Evolutionary conservation across 2,888 invertebrate genomes (phyloP), one percentile per base, ranked within the genome.

Genomic region (Pachydiplax longipennis): DNA sequence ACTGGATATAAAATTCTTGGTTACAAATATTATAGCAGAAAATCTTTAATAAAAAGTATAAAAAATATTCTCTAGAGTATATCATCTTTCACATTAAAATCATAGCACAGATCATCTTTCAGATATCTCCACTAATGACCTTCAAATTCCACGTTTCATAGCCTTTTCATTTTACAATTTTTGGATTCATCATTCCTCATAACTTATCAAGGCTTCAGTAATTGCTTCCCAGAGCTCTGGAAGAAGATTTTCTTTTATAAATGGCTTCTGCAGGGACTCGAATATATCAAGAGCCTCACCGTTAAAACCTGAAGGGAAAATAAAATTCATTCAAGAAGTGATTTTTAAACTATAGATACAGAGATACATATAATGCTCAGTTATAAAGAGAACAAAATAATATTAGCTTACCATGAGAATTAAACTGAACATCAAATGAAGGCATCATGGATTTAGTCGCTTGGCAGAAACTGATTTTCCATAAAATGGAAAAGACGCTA

Each of bases 391-490:
- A 53, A 18, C 8, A 53, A 5, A 18, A 2, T 53, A 18, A 3
- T 53, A 61, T n/a, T 22, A 58, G 58, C 12, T 61, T 37, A 87
- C 87, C 37, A n/a, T 61, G 35, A 61, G 35, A 12, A 37, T 61
- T 35, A 2, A 87, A 61, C 31, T 48, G 15, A 25, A 87, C 65
- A n/a, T 22, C n/a, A 58, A 87, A 87, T 13, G 61, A n/a, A 61
- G 87, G 37, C 65, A 61, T 87, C 87, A 87, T 87, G 10, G 61
- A 87, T n/a, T 87, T 61, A n/a, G n/a, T 87, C 37, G 87, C 10
- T 12, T 22, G 58, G 37, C 48, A 87, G 37, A 37, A 87, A 61
- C n/a, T 37, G 0, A 87, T 87, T 31, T 61, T 87, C 87, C 87
- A 87, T 18, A 18, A 10, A 37, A 87, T 87, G 31, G 87, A 37